phyloP scores from a whole-genome alignment of 2,888 invertebrate species.

The Melanchra persicariae region DNA sequence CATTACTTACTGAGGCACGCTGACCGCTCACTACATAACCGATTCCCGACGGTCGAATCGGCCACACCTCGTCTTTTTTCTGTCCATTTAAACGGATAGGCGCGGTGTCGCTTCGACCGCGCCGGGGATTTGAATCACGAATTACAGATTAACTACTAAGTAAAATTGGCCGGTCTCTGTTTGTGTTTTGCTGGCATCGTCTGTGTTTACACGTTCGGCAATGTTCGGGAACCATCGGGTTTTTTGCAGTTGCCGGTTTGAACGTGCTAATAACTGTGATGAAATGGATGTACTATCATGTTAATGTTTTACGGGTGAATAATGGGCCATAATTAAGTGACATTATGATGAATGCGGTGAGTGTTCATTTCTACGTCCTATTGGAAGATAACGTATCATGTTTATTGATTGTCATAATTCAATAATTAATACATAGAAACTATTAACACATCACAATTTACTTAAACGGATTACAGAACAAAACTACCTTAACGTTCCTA shows the following conservation, averaged over 20 bases:
- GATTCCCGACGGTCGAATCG: conserved; percentile 62
- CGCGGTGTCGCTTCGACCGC: conserved; percentile 78
- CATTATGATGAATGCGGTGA: conserved; percentile 34
- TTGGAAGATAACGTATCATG: background rate
- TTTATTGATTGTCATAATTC: background rate
- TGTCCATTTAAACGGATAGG: conserved; percentile 82
- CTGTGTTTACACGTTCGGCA: conserved; percentile 35
- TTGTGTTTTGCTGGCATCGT: conserved; percentile 55
- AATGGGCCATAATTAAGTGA: conserved; percentile 41
- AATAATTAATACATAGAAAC: background rate
- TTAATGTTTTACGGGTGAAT: conserved; percentile 34
- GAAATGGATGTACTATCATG: conserved; percentile 38
- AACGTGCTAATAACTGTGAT: conserved; percentile 37
- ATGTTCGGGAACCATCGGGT: conserved; percentile 25
- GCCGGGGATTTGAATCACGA: conserved; percentile 78
- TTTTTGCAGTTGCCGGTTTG: conserved; percentile 30
- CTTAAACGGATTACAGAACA: background rate
- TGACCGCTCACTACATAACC: conserved; percentile 64
- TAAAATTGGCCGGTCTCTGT: conserved; percentile 72
- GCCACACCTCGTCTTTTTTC: conserved; percentile 79
- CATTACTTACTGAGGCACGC: conserved; percentile 48
- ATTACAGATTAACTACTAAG: conserved; percentile 83
- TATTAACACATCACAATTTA: background rate
- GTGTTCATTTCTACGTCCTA: conserved; percentile 1
- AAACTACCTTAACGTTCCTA: background rate